Evolutionary conservation across 2,797 vertebrate genomes (phyloP).

Genomic region (Sandelia bainsii): DNA sequence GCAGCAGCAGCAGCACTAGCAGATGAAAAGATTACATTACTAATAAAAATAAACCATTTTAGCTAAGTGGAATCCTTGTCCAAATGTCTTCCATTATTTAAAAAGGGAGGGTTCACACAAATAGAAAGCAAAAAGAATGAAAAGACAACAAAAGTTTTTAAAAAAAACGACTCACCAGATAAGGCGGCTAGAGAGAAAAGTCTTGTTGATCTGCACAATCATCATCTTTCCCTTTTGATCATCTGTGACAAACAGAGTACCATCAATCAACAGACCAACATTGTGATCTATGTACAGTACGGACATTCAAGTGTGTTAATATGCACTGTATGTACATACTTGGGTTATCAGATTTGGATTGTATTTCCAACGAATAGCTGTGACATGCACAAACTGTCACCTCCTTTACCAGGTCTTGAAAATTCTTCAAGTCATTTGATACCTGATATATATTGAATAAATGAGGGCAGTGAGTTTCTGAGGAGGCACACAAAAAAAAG

Average conservation of each 20-base stretch:
- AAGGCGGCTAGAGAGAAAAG: conserved; percentile 78
- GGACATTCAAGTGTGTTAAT: background rate
- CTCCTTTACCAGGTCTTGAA: conserved; percentile 86
- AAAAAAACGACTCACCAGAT: conserved; percentile 80
- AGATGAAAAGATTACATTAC: background rate
- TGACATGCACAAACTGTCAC: conserved; percentile 83
- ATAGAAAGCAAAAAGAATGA: background rate
- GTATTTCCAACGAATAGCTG: conserved; percentile 76
- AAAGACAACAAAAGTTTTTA: background rate
- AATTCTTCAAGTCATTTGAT: conserved; percentile 77
- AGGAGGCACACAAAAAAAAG: background rate
- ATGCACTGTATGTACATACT: conserved; percentile 26
- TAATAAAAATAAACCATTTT: background rate
- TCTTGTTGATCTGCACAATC: conserved; percentile 79
- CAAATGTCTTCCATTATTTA: background rate
- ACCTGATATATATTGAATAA: conserved; percentile 74
- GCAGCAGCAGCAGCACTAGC: background rate
- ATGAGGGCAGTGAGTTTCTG: background rate
- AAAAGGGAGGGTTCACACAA: background rate
- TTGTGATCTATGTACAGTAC: background rate
- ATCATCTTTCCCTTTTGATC: conserved; percentile 72
- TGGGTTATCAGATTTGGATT: conserved; percentile 67
- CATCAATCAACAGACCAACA: background rate
- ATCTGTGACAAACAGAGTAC: conserved; percentile 41
- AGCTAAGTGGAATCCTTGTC: background rate